Evolutionary conservation across 2,888 invertebrate genomes (phyloP).

Genomic region (Phengaris arion): DNA sequence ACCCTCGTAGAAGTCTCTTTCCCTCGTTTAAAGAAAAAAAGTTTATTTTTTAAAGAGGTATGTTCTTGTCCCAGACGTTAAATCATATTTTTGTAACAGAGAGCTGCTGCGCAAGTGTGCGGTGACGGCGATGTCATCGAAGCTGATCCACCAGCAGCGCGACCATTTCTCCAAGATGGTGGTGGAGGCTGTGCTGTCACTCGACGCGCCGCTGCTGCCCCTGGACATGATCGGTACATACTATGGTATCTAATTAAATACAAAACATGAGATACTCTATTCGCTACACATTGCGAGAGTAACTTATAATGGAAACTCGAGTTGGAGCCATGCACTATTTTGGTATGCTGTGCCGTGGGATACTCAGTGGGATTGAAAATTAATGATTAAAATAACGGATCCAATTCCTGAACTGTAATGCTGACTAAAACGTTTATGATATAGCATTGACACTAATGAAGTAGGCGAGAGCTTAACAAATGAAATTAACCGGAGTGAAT

Average conservation of each 20-base stretch:
- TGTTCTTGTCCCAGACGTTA: no score
- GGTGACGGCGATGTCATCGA: slow-evolving; percentile 97
- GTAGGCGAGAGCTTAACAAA: neutral
- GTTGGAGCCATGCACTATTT: no score
- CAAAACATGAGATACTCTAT: neutral
- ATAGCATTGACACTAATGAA: slow-evolving; percentile 40
- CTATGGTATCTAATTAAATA: neutral
- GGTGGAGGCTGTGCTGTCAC: slow-evolving; percentile 95
- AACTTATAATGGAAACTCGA: no score
- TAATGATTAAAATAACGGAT: slow-evolving; percentile 52
- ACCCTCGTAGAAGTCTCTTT: no score
- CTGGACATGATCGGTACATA: slow-evolving; percentile 95
- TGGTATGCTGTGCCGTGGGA: no score
- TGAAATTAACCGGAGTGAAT: neutral
- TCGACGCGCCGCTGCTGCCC: slow-evolving; percentile 91
- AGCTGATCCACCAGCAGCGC: slow-evolving; percentile 97
- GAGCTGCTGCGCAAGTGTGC: slow-evolving; percentile 92
- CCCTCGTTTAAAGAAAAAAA: no score
- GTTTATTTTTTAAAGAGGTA: no score
- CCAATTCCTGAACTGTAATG: slow-evolving; percentile 48
- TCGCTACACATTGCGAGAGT: no score
- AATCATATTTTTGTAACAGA: neutral
- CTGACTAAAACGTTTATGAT: slow-evolving; percentile 39
- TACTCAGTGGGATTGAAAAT: no score
- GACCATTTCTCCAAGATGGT: slow-evolving; percentile 98